phyloP scores from a whole-genome alignment of 2,113 vertebrate species.

The Cromileptes altivelis region DNA sequence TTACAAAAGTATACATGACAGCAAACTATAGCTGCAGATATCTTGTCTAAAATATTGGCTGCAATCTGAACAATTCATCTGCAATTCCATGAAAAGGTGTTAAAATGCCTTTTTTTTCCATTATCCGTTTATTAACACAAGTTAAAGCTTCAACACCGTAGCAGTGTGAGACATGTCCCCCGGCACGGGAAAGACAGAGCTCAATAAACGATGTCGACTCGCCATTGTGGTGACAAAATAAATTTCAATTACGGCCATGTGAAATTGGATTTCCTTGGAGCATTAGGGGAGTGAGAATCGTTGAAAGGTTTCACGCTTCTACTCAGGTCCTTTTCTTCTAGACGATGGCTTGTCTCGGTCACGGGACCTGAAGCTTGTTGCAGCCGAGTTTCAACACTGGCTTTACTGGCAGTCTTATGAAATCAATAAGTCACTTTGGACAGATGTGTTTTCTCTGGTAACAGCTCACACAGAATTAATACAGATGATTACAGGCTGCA shows the following conservation, averaged over 20 bases:
- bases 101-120: slow-evolving; percentile 13
- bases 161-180: slow-evolving; percentile 27
- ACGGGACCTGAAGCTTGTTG: slow-evolving; percentile 55
- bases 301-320: slow-evolving; percentile 71
- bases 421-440: slow-evolving; percentile 84
- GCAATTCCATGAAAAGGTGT: slow-evolving; percentile 21
- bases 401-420: slow-evolving; percentile 74
- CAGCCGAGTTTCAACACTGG: slow-evolving; percentile 36
- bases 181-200: slow-evolving; percentile 45
- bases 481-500: slow-evolving; percentile 76
- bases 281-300: slow-evolving; percentile 77
- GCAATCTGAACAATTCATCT: slow-evolving; percentile 47
- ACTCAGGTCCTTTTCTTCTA: slow-evolving; percentile 66
- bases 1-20: background rate
- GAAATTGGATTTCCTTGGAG: slow-evolving; percentile 84
- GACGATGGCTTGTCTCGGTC: slow-evolving; percentile 52
- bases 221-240: slow-evolving; percentile 79
- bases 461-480: slow-evolving; percentile 74
- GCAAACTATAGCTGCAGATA: slow-evolving; percentile 19
- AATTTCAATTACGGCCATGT: slow-evolving; percentile 84
- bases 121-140: slow-evolving; percentile 61
- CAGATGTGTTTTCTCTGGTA: slow-evolving; percentile 76
- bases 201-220: slow-evolving; percentile 70
- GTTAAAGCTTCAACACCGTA: slow-evolving; percentile 33
- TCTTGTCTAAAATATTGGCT: background rate